Evolutionary conservation across 2,888 invertebrate species (phyloP), one percentile per base, ranked within the genome.

Genomic region (Brachylomia viminalis): DNA sequence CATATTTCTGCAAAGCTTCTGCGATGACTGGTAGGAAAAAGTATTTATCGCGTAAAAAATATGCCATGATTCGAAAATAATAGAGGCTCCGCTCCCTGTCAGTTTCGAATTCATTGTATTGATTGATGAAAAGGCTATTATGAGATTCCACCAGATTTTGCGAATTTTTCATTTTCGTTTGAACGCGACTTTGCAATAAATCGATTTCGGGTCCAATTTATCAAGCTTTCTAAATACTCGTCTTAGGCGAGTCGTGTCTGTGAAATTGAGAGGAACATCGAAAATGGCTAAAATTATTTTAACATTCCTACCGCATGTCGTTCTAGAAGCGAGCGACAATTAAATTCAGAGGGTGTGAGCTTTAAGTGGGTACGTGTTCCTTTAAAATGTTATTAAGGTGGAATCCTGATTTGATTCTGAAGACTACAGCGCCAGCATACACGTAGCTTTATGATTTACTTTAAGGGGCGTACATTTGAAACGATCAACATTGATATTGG

Each of bases 71-170:
- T 90, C 83, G 87, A 90, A 93, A 93, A 92, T 93, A 91, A 93
- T 92, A 91, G 91, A 90, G 87, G 91, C 88, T 38, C 38, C 90
- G 84, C 84, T 87, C 88, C 86, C 89, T 90, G 91, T 91, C 92
- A 92, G 89, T 92, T 92, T 88, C 87, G 86, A 93, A 93, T 93
- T 94, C 92, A 93, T 92, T 92, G 93, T 92, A 94, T 92, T 95
- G 95, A 96, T 95, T 94, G 95, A 95, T 95, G 94, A 93, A 94
- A 94, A 94, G 88, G 92, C 93, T 92, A 93, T 95, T 95, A 94
- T 93, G 91, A 95, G 92, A 94, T 93, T 94, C 89, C 87, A 87
- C 86, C 92, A 93, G 94, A 94, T 95, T 94, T 94, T 88, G 88
- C 85, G 92, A 92, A 93, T 95, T 95, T 95, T 95, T 95, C 94